Conservation (phyloP, 1,140 invertebrate genomes). For the Holotrichia oblita region DNA sequence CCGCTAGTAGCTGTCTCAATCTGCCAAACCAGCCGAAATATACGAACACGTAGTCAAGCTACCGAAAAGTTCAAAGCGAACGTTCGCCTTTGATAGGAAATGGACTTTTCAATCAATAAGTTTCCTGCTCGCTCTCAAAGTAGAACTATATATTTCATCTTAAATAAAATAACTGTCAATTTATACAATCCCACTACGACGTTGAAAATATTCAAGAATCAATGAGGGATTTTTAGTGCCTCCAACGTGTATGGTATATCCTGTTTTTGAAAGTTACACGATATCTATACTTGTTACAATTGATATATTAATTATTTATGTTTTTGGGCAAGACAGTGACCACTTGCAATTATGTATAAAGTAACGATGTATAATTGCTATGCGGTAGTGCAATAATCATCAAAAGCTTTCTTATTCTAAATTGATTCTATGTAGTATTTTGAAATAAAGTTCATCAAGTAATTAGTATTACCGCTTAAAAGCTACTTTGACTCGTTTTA, state of each 20-base stretch:
- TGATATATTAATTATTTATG: too few relatives aligned
- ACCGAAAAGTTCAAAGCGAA: conserved; percentile 18
- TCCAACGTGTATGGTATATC: not conserved
- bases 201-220: conserved; percentile 1
- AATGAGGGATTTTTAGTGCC: not conserved
- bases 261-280: not conserved
- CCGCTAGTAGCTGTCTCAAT: not conserved
- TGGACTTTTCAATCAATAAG: conserved; percentile 35
- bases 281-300: too few relatives aligned
- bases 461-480: too few relatives aligned
- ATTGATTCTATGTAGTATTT: too few relatives aligned
- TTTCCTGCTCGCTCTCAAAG: conserved; percentile 25
- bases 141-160: conserved; percentile 35
- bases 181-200: conserved; percentile 9
- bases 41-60: not conserved
- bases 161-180: conserved; percentile 37
- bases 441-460: too few relatives aligned
- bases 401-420: too few relatives aligned
- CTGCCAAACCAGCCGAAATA: conserved; percentile 5
- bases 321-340: too few relatives aligned
- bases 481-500: too few relatives aligned
- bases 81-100: conserved; percentile 22
- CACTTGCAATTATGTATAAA: too few relatives aligned
- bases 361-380: too few relatives aligned
- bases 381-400: too few relatives aligned